Base-by-base conservation (phyloP, 2,888 invertebrate genomes). In the Fissipunctia ypsillon region DNA sequence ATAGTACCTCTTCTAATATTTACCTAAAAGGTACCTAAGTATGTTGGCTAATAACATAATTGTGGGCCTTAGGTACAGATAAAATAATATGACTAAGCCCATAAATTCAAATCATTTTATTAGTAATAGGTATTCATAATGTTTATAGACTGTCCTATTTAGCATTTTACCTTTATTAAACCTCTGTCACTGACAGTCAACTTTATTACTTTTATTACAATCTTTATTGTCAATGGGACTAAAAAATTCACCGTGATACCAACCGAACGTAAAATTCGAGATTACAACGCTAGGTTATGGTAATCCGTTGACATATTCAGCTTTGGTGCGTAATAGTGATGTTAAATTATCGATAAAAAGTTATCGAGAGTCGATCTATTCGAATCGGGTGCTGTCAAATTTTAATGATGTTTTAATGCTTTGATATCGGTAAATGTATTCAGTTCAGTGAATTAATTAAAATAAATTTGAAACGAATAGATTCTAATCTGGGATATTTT, bases 261-360 rank as follows among this genome's bases (percentile, higher is more conserved):
- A 80, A 71, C 68, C 66, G 75, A 81, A 83, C 72, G 75, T 84
- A 76, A 87, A 87, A 84, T 84, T 84, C 25, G 78, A 73, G 77
- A 86, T 87, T 85, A 84, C 87, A 84, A 79, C 81, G 81, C 78
- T 81, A 77, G 76, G 69, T 76, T 85, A 84, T 88, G 86, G 77
- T 84, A 84, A 87, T 85, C 76, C 74, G 73, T 72, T 67, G 72
- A 60, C n/a, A n/a, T 61, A 65, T 77, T 76, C 72, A 48, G 67
- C 63, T 56, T 69, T 76, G 68, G 38, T 52, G 67, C 65, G 73
- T 61, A 38, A 66, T 73, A 86, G 80, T 73, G 76, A 59, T 75
- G 80, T 63, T 65, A 59, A 67, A 56, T 64, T 63, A 52, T 74
- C 77, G 72, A 83, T 78, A 78, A 75, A 77, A 56, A 4, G 12